Conservation (phyloP, 2,888 invertebrate genomes). For the Ditula angustiorana region DNA sequence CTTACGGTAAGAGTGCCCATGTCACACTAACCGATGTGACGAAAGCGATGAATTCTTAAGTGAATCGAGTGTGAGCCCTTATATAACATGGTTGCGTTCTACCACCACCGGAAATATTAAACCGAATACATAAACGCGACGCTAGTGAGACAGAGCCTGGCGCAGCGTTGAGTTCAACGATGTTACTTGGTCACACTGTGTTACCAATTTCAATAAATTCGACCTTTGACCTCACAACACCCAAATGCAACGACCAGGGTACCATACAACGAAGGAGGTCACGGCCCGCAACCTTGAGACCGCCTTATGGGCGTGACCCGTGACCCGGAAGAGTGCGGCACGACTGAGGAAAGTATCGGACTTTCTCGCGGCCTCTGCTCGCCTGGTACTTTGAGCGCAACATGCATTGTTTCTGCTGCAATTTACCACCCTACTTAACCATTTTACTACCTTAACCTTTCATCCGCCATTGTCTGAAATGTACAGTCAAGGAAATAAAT, state of each 20-base stretch:
- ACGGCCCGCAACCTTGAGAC: slow-evolving; percentile 59
- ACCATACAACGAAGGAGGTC: slow-evolving; percentile 67
- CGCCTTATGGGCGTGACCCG: slow-evolving; percentile 53
- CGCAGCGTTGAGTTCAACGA: too few species aligned
- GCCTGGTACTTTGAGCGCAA: slow-evolving; percentile 34
- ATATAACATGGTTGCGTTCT: too few species aligned
- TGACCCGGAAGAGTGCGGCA: slow-evolving; percentile 57
- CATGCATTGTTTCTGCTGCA: slow-evolving; percentile 19
- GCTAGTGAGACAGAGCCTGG: too few species aligned
- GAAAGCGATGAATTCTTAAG: too few species aligned
- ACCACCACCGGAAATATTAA: too few species aligned
- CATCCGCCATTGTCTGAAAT: background rate
- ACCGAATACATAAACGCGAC: too few species aligned
- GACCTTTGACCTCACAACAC: slow-evolving; percentile 38
- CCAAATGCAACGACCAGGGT: slow-evolving; percentile 56
- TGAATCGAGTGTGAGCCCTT: too few species aligned
- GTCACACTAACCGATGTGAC: too few species aligned
- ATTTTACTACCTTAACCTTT: background rate
- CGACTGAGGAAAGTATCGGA: slow-evolving; percentile 64
- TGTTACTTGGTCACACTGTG: too few species aligned
- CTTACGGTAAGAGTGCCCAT: too few species aligned
- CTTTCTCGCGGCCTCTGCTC: slow-evolving; percentile 59
- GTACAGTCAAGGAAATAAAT: background rate
- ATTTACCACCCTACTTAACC: slow-evolving; percentile 2
- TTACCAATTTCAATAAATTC: background rate